Evolutionary conservation across 1,140 invertebrate species (phyloP).

Genomic region (Solen grandis): DNA sequence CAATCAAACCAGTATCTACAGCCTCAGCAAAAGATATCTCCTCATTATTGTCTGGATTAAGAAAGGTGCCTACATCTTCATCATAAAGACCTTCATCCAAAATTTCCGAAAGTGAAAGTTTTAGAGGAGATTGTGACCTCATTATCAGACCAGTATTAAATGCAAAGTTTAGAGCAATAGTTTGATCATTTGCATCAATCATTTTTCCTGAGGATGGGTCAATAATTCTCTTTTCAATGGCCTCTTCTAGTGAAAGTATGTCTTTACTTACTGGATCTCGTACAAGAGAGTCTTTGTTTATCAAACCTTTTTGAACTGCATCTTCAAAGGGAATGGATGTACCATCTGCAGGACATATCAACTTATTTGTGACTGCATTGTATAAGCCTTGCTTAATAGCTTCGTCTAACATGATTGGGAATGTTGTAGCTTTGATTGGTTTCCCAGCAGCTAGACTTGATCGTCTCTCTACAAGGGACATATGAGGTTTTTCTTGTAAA

Average conservation of each 20-base stretch:
- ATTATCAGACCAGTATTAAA: slow-evolving; percentile 91
- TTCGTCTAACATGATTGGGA: slow-evolving; percentile 85
- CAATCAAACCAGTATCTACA: slow-evolving; percentile 87
- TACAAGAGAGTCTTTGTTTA: slow-evolving; percentile 86
- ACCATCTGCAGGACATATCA: slow-evolving; percentile 64
- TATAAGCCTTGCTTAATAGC: slow-evolving; percentile 90
- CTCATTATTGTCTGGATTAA: slow-evolving; percentile 81
- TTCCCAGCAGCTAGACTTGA: slow-evolving; percentile 82
- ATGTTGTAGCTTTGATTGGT: slow-evolving; percentile 12
- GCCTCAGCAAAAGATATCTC: slow-evolving; percentile 86
- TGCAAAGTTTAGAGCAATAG: slow-evolving; percentile 92
- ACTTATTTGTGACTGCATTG: slow-evolving; percentile 86
- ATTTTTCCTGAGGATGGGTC: slow-evolving; percentile 87
- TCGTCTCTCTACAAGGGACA: slow-evolving; percentile 56
- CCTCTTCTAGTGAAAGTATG: slow-evolving; percentile 90
- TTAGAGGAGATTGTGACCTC: slow-evolving; percentile 90
- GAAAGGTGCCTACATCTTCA: slow-evolving; percentile 87
- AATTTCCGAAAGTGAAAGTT: slow-evolving; percentile 91
- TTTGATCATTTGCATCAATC: slow-evolving; percentile 85
- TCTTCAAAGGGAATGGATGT: slow-evolving; percentile 81
- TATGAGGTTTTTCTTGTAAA: slow-evolving; percentile 39
- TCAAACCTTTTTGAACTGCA: slow-evolving; percentile 91
- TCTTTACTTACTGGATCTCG: slow-evolving; percentile 86
- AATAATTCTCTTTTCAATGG: slow-evolving; percentile 89
- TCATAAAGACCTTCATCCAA: slow-evolving; percentile 91